A percentile compares a stretch with the other conserved stretches of the same genome.
Evolutionary conservation across 2,888 invertebrate genomes (phyloP).

Genomic region (Melanophora roralis): DNA sequence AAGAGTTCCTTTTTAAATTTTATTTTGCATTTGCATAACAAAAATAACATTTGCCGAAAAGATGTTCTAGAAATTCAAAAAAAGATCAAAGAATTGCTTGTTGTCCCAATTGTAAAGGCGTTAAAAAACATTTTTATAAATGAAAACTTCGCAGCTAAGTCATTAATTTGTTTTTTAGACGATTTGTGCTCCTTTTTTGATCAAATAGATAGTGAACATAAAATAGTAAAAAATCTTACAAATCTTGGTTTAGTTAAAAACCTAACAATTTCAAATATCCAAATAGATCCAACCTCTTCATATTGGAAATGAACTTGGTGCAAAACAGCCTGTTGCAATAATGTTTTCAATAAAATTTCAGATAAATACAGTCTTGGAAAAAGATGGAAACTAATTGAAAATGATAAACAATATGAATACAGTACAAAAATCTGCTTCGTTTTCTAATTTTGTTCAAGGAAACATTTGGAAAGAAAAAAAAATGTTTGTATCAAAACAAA

Average conservation of each 20-base stretch:
- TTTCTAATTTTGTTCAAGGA: conserved; percentile 15
- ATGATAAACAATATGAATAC: background rate
- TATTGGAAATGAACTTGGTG: background rate
- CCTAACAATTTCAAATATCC: background rate
- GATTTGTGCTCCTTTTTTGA: background rate
- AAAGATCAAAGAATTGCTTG: too few species aligned
- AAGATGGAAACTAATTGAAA: background rate
- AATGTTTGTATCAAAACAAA: conserved; percentile 5
- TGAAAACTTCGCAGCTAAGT: background rate
- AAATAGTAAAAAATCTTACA: background rate
- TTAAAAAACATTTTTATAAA: too few species aligned
- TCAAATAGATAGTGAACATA: conserved; percentile 17
- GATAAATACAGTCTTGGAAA: conserved; percentile 1
- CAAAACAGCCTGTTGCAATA: background rate
- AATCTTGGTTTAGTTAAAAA: background rate
- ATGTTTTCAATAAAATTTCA: conserved; percentile 15
- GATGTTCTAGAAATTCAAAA: too few species aligned
- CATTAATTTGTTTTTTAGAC: background rate
- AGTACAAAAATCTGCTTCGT: background rate
- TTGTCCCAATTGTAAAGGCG: too few species aligned
- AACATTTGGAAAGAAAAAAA: conserved; percentile 31
- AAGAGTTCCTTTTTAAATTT: too few species aligned
- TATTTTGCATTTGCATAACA: too few species aligned
- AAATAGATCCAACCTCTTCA: background rate
- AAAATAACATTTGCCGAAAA: too few species aligned